A percentile compares a stretch with the other conserved stretches of the same genome.
phyloP scores from a whole-genome alignment of 92 coral and sea anemone genomes.

The Paramuricea clavata region DNA sequence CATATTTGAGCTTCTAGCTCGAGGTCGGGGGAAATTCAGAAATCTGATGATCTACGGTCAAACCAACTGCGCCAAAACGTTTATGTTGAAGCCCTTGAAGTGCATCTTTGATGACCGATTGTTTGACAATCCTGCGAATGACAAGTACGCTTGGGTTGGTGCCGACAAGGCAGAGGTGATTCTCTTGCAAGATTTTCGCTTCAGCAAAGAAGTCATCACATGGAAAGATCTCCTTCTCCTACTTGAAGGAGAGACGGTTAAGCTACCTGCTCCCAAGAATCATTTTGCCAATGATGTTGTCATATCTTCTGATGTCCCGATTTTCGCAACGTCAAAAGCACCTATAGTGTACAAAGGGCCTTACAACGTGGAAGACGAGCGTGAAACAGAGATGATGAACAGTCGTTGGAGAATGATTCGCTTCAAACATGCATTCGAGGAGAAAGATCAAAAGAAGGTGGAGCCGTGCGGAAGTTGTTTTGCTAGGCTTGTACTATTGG shows the following conservation, averaged over 20 bases:
- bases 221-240: conserved; percentile 11
- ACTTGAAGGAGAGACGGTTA: conserved; percentile 3
- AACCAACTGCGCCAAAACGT: background rate
- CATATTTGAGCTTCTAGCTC: conserved; percentile 1
- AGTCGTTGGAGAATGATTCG: conserved; percentile 10
- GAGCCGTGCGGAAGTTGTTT: conserved; percentile 22
- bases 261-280: background rate
- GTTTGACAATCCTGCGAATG: conserved; percentile 25
- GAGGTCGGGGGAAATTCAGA: conserved; percentile 20
- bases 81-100: conserved; percentile 7
- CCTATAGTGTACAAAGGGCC: conserved; percentile 11
- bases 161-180: conserved; percentile 28
- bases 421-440: background rate
- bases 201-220: conserved; percentile 13
- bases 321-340: conserved; percentile 8
- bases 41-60: background rate
- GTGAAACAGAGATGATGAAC: conserved; percentile 32
- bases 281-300: background rate
- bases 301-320: conserved; percentile 1
- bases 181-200: conserved; percentile 16
- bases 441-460: conserved; percentile 17
- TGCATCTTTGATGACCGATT: conserved; percentile 11
- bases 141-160: conserved; percentile 15
- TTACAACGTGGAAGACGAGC: conserved; percentile 5
- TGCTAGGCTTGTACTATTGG: background rate